Conservation (phyloP, 2,797 vertebrate species). For the Coendou prehensilis region DNA sequence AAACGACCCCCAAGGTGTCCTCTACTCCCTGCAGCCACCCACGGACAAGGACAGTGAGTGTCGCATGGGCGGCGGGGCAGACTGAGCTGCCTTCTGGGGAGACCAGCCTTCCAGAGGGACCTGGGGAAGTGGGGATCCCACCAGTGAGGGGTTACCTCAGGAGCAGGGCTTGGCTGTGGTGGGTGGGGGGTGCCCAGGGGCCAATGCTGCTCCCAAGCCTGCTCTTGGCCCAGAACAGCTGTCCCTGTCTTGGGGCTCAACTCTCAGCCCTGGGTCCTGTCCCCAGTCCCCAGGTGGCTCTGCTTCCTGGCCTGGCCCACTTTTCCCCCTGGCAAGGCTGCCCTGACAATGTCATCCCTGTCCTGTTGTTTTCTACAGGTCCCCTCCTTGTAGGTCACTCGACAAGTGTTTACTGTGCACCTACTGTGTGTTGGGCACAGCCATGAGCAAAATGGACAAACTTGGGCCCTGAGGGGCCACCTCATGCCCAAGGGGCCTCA, state of each 20-base stretch:
- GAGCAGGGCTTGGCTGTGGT: fast-evolving
- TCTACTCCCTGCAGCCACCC: conserved; percentile 91
- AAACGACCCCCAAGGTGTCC: conserved; percentile 90
- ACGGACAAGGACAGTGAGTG: conserved; percentile 91
- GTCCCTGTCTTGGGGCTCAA: background rate
- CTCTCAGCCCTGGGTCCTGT: background rate
- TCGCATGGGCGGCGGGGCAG: fast-evolving
- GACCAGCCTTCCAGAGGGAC: background rate
- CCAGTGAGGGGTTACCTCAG: fast-evolving
- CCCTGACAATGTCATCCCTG: fast-evolving
- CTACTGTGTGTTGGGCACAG: background rate
- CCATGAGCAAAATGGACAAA: background rate
- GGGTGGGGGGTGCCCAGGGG: too few relatives aligned
- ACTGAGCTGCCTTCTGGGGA: fast-evolving
- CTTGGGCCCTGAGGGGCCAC: background rate
- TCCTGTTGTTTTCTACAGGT: background rate
- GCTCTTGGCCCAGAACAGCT: background rate
- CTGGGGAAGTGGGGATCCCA: background rate
- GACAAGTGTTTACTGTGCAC: background rate
- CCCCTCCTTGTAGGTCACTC: background rate
- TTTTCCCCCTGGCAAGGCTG: background rate
- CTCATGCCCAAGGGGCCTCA: too few relatives aligned
- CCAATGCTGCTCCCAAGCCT: fast-evolving
- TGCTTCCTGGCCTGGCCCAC: background rate
- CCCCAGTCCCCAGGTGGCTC: background rate